A percentile compares a stretch with the other conserved stretches of the same genome.
These are phyloP conservation scores for Megalurothrips usitatus DNA, from an alignment of 2,888 invertebrate species.

Conservation along the genomic window DNA sequence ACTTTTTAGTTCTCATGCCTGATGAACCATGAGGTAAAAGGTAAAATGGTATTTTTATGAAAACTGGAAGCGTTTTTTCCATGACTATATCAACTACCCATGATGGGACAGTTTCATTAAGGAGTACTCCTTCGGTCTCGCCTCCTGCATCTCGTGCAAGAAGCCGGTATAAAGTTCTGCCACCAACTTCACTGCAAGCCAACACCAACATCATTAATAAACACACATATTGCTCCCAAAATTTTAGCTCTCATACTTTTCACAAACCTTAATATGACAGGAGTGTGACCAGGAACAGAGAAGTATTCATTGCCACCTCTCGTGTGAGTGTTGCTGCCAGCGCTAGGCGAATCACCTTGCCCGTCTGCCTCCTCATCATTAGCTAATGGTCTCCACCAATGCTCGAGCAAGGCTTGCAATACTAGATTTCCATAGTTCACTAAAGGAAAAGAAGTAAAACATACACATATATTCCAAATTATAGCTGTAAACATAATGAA, in stretches of 20 bases:
- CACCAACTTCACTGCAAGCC: constrained; percentile 79
- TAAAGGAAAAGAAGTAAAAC: constrained; percentile 39
- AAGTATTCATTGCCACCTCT: constrained; percentile 63
- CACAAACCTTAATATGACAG: constrained; percentile 82
- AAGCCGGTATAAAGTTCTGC: constrained; percentile 85
- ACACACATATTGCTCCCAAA: background rate
- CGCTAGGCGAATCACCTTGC: constrained; percentile 52
- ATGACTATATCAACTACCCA: constrained; percentile 96
- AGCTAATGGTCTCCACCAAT: constrained; percentile 77
- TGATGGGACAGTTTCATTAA: constrained; percentile 89
- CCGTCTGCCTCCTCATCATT: constrained; percentile 68
- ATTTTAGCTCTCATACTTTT: background rate
- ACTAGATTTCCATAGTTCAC: constrained; percentile 94
- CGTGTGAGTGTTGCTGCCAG: constrained; percentile 43
- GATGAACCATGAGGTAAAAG: constrained; percentile 86
- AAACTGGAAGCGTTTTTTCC: constrained; percentile 89
- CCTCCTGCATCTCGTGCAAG: constrained; percentile 89
- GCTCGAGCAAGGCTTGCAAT: constrained; percentile 89
- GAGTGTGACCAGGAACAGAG: constrained; percentile 90
- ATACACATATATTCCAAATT: too few relatives aligned
- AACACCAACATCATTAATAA: constrained; percentile 12
- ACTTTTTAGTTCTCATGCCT: constrained; percentile 73
- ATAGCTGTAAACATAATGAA: too few relatives aligned
- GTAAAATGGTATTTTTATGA: constrained; percentile 95
- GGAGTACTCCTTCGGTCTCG: constrained; percentile 85